Conservation (phyloP, 1,140 invertebrate genomes). For the Drosophila bipectinata region DNA sequence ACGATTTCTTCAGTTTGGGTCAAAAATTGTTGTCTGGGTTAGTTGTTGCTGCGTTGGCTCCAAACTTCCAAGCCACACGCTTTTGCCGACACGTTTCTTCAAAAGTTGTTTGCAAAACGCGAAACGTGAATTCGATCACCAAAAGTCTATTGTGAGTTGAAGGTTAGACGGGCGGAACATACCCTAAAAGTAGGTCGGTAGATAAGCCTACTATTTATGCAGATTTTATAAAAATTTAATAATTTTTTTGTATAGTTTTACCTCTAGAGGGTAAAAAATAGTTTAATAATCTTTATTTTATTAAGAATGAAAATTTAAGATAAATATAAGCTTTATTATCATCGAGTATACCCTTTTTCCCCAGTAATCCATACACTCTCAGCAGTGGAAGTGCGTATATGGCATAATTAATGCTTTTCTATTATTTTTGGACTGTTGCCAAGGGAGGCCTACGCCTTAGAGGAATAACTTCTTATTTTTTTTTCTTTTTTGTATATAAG, state of each 20-base stretch:
- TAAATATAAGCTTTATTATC: no score
- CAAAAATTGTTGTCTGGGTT: constrained; percentile 29
- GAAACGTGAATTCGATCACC: constrained; percentile 37
- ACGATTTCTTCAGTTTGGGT: no score
- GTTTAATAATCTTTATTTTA: no score
- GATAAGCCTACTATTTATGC: not conserved
- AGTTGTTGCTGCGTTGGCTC: constrained; percentile 20
- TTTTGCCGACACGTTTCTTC: constrained; percentile 45
- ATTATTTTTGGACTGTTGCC: constrained; percentile 56
- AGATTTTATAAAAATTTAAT: not conserved
- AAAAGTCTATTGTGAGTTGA: constrained; percentile 12
- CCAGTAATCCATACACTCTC: not conserved
- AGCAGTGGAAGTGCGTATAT: constrained; percentile 5
- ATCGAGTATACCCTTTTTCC: not conserved
- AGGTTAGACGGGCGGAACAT: not conserved
- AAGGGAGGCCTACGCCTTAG: constrained; percentile 44
- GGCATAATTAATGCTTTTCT: constrained; percentile 54
- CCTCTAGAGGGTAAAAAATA: no score
- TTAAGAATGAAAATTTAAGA: no score
- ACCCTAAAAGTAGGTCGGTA: constrained; percentile 12
- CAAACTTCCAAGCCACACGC: constrained; percentile 22
- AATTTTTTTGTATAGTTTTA: not conserved
- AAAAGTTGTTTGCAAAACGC: not conserved
- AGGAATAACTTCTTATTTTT: constrained; percentile 24
- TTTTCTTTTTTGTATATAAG: constrained; percentile 35